Base-by-base conservation (phyloP, 2,113 vertebrate species). In the Scomber colias region DNA sequence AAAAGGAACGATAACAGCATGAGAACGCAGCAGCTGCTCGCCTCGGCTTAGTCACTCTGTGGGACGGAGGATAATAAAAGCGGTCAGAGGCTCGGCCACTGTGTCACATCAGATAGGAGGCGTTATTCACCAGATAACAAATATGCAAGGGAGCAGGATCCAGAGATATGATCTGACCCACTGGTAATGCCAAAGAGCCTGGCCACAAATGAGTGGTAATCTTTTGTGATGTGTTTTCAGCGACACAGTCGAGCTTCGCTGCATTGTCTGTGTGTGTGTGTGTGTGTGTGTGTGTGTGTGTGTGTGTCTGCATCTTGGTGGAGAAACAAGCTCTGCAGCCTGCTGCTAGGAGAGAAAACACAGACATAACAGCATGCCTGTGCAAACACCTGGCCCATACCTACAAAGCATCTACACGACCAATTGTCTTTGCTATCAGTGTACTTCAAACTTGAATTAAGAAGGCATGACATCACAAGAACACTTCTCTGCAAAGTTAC, bases 51-150 rank as follows among this genome's bases (percentile, higher is more conserved):
- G 87, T 84, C 79, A 71, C 87, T 81, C 71, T 12, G 71, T 71
- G 31, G 71, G 82, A 40, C 16, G 62, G 75, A 69, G 80, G 79
- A 83, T 85, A 75, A 90, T 84, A 80, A 83, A 71, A 79, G 74
- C 40, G 65, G 86, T 72, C 77, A 60, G 69, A 59, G 67, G 77
- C 70, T 81, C 48, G 61, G 76, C 62, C 75, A 40, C 79, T 30
- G 86, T 78, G 87, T 88, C 88, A 89, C 87, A 91, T 89, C 82
- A 88, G 86, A 93, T 88, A 82, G 65, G 71, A 71, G 55, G 13
- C 3, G n/a, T 87, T 84, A 87, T 79, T 86, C 77, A 81, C 76
- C 67, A 63, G 70, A 54, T 61, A 84, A 49, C 57, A 82, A 59
- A 79, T 81, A 80, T 57, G 80, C 70, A 69, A 71, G 19, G 56